Conservation (phyloP, 1,140 invertebrate genomes). For the Alviniconcha marisindica region DNA sequence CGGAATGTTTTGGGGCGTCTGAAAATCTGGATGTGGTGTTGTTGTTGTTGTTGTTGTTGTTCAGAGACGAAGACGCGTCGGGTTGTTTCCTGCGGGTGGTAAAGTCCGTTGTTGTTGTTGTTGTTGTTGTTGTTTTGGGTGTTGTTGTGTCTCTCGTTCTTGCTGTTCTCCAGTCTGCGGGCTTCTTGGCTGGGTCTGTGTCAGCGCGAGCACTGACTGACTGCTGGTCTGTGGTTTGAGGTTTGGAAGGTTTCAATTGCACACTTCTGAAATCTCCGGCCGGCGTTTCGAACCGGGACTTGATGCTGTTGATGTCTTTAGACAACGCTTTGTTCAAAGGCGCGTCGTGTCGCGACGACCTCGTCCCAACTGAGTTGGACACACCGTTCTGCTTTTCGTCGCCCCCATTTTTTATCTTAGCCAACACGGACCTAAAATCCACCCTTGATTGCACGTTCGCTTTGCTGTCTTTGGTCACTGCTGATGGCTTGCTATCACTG, state of each 20-base stretch:
- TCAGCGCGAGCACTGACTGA: no score
- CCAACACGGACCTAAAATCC: slow-evolving; percentile 33
- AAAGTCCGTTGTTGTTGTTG: slow-evolving; percentile 12
- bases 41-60: no score
- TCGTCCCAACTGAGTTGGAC: background rate
- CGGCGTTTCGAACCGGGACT: slow-evolving; percentile 24
- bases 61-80: background rate
- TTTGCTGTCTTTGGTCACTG: background rate
- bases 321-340: background rate
- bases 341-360: background rate
- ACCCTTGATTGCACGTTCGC: slow-evolving; percentile 25
- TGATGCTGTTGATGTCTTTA: slow-evolving; percentile 21
- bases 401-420: background rate
- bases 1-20: background rate
- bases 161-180: background rate
- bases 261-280: slow-evolving; percentile 12
- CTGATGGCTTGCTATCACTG: background rate
- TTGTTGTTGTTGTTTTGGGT: slow-evolving; percentile 27
- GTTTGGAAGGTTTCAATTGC: background rate
- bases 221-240: slow-evolving; percentile 4
- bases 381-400: background rate
- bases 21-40: background rate
- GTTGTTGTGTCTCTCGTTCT: background rate
- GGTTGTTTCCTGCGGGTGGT: no score
- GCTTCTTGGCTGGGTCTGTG: background rate